phyloP scores from a whole-genome alignment of 2,797 vertebrate species.

The Coreius guichenoti region DNA sequence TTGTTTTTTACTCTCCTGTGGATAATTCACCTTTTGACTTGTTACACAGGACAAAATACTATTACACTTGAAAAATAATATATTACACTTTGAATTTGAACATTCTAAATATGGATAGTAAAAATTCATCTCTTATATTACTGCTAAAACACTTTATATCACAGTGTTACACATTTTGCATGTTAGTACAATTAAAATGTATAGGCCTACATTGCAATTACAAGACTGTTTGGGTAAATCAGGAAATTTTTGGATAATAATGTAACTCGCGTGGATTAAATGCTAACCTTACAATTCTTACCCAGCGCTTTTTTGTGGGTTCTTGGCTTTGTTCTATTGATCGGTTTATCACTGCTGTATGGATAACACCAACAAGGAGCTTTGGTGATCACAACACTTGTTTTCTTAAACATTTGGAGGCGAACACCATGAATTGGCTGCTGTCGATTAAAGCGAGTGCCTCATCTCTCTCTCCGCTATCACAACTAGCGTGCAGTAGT shows the following conservation, averaged over 20 bases:
- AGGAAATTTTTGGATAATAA: neutral
- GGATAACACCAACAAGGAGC: too few relatives aligned
- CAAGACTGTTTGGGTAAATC: neutral
- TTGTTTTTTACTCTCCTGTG: neutral
- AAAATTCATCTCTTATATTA: neutral
- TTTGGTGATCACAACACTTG: too few relatives aligned
- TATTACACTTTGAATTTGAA: neutral
- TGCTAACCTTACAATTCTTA: too few relatives aligned
- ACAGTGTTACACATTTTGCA: neutral
- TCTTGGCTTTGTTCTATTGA: too few relatives aligned
- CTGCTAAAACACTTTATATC: neutral
- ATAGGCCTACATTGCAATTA: neutral
- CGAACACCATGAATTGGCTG: too few relatives aligned
- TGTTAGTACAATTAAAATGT: neutral
- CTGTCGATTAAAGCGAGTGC: too few relatives aligned
- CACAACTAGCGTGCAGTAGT: too few relatives aligned
- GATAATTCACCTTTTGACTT: neutral
- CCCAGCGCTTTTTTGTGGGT: too few relatives aligned
- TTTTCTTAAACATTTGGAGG: too few relatives aligned
- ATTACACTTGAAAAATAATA: neutral
- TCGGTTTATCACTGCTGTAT: too few relatives aligned
- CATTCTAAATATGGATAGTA: neutral
- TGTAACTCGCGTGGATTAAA: too few relatives aligned
- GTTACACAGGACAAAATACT: neutral
- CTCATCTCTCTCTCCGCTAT: too few relatives aligned